Percentiles rank a stretch among this genome's conserved stretches.
Evolutionary conservation across 1,140 invertebrate genomes (phyloP).

Genomic region (Platyscapa corneri): DNA sequence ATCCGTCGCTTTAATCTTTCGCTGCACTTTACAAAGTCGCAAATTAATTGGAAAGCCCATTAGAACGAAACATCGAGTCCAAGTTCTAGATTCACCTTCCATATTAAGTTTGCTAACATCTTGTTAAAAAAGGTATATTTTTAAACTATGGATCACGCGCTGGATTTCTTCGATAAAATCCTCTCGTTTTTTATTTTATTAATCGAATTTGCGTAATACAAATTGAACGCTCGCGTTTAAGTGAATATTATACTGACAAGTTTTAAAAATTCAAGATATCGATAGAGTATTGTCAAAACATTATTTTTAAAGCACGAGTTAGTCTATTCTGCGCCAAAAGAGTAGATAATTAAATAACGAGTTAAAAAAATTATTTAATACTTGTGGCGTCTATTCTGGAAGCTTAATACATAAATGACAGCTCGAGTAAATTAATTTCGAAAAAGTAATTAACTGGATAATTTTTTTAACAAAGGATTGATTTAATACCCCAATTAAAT

Average conservation of each 20-base stretch:
- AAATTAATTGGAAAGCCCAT: constrained; percentile 42
- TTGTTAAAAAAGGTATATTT: constrained; percentile 5
- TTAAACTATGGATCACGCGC: neutral
- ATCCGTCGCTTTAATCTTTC: neutral
- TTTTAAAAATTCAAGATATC: too few relatives aligned
- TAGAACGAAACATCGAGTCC: neutral
- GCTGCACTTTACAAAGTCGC: neutral
- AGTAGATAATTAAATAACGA: neutral
- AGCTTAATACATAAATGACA: neutral
- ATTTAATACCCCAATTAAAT: neutral
- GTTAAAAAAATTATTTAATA: neutral
- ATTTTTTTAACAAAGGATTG: neutral
- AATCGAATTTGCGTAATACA: neutral
- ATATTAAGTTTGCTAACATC: neutral
- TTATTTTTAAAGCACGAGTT: neutral
- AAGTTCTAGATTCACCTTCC: neutral
- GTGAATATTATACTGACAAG: neutral
- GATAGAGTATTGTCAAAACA: neutral
- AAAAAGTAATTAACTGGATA: neutral
- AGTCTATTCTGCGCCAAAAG: neutral
- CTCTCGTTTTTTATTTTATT: neutral
- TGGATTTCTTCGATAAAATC: neutral
- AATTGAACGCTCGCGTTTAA: neutral
- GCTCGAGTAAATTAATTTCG: neutral
- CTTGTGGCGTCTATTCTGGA: too few relatives aligned